Percentiles rank a stretch among this genome's conserved stretches.
Evolutionary conservation across 2,888 invertebrate genomes (phyloP).

Genomic region (Nomada hirtipes): DNA sequence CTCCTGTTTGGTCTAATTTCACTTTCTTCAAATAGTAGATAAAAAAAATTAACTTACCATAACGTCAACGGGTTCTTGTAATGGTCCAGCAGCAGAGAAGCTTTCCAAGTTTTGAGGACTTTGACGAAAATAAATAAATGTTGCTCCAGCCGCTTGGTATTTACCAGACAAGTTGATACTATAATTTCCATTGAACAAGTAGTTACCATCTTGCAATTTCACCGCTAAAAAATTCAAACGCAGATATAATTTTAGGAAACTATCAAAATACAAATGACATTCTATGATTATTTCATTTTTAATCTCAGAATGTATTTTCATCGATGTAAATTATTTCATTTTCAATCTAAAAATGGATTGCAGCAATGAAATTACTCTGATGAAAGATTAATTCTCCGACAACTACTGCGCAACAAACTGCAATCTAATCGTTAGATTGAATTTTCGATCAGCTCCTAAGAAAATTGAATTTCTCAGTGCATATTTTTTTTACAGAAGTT

Average conservation of each 20-base stretch:
- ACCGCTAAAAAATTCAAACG: constrained; percentile 87
- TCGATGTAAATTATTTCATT: too few species aligned
- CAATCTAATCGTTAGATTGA: not conserved
- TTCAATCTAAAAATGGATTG: not conserved
- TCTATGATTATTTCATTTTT: too few species aligned
- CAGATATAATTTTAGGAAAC: not conserved
- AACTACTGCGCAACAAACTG: not conserved
- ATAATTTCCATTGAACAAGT: constrained; percentile 94
- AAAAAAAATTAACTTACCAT: constrained; percentile 86
- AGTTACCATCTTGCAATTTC: constrained; percentile 90
- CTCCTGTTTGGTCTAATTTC: not conserved
- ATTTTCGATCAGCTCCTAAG: not conserved
- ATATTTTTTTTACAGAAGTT: not conserved
- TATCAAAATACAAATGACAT: too few species aligned
- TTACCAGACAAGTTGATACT: constrained; percentile 89
- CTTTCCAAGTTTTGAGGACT: constrained; percentile 88
- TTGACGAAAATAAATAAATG: constrained; percentile 91
- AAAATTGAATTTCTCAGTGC: constrained; percentile 5
- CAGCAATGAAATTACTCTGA: not conserved
- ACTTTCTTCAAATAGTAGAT: not conserved
- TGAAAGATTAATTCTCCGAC: constrained; percentile 6
- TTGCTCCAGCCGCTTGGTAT: constrained; percentile 92
- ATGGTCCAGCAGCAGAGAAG: constrained; percentile 91
- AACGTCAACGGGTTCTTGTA: constrained; percentile 91
- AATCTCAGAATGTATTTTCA: too few species aligned